These are phyloP conservation scores for Chesias legatella DNA, from an alignment of 2,888 invertebrate species.

Conservation along the genomic window DNA sequence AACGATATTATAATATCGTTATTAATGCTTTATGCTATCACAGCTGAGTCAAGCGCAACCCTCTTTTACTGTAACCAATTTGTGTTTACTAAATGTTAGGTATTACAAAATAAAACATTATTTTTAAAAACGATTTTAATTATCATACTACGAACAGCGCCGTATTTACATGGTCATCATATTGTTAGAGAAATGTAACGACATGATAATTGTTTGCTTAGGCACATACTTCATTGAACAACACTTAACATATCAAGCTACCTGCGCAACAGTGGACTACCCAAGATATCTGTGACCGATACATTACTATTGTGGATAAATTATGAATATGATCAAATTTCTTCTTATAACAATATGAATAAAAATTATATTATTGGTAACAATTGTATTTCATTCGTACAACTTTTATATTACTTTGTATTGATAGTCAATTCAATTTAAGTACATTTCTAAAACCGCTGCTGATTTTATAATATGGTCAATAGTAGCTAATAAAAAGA, in stretches of 20 bases:
- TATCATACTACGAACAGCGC: constrained; percentile 79
- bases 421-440: constrained; percentile 10
- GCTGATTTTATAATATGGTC: constrained; percentile 13
- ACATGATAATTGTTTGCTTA: constrained; percentile 67
- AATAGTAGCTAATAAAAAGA: constrained; percentile 10
- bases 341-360: constrained; percentile 3
- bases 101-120: constrained; percentile 49
- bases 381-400: neutral
- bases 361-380: no score
- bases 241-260: constrained; percentile 50
- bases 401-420: neutral
- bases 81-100: neutral
- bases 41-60: no score
- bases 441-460: constrained; percentile 19
- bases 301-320: constrained; percentile 10
- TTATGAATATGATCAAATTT: neutral
- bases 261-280: constrained; percentile 32
- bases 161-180: constrained; percentile 78
- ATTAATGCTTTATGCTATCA: no score
- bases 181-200: constrained; percentile 80
- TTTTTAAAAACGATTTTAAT: constrained; percentile 75
- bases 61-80: no score
- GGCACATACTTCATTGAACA: constrained; percentile 70
- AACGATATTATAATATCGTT: no score
- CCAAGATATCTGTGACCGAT: constrained; percentile 12